Evolutionary conservation across 2,888 invertebrate species (phyloP), one percentile per base, ranked within the genome.

Genomic region (Melolontha melolontha): DNA sequence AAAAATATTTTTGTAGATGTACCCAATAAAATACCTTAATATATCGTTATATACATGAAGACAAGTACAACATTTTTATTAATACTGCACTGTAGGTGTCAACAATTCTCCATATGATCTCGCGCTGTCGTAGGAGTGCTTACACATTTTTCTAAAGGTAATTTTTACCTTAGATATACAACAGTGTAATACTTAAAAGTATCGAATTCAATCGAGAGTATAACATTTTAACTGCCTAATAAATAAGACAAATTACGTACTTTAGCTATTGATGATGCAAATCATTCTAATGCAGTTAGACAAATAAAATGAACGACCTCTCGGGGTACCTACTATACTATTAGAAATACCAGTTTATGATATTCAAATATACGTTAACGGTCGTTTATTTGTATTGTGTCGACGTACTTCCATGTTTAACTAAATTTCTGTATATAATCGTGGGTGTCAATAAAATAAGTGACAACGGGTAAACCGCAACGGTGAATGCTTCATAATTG

Each of bases 61-160:
- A 59, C 59, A 59, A 59, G 29, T 59, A 59, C 59, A 34, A 34
- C 34, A 29, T 27, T 59, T 59, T 59, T 59, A 59, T 59, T 59
- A 59, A 59, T 44, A 59, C 59, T 59, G 44, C 59, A 29, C 47
- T 59, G 59, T 59, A 59, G 59, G 59, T 59, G 59, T 59, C 44
- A 44, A 59, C 59, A 59, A 44, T 59, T 29, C 47, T 29, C 44
- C 27, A 44, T 44, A 59, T 44, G 44, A 44, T 44, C 29, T 8
- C 44, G 44, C 14, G 17, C n/a, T 59, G 27, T 44, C 44, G 59
- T 59, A 59, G 59, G 59, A 27, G 59, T 27, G 6, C 16, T 22
- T 27, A 59, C 44, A 59, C 59, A 59, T 55, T 41, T 55, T 55
- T 55, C 34, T 6, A 34, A 8, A 34, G 8, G 34, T 34, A 51